These are phyloP conservation scores for Penaeus chinensis DNA, from an alignment of 1,140 invertebrate genomes.

Conservation along the genomic window DNA sequence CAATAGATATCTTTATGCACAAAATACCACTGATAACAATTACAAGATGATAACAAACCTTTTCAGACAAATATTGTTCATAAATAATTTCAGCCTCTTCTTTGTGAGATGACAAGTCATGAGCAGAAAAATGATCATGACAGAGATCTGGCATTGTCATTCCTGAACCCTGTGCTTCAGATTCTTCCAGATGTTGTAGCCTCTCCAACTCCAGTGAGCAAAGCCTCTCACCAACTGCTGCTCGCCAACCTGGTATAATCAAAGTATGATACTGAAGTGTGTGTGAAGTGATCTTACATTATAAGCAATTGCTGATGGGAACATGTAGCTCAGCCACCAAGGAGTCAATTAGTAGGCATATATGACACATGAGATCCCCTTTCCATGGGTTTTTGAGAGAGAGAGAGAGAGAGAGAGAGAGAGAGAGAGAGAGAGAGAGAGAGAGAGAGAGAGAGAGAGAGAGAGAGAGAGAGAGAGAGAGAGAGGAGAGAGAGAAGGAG, in stretches of 20 bases:
- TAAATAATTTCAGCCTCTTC: conserved; percentile 84
- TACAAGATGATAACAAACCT: conserved; percentile 69
- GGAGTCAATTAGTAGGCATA: no score
- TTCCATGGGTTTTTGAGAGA: no score
- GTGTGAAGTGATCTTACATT: not conserved
- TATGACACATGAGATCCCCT: no score
- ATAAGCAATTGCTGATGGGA: not conserved
- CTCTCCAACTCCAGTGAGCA: conserved; percentile 72
- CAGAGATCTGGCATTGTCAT: conserved; percentile 57
- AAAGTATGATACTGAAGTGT: not conserved
- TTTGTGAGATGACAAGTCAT: conserved; percentile 66
- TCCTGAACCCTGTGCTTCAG: conserved; percentile 11
- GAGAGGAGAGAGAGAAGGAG: no score
- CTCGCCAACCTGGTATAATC: conserved; percentile 76
- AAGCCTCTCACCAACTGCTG: conserved; percentile 82
- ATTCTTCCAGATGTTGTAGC: conserved; percentile 57
- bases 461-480: no score
- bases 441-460: no score
- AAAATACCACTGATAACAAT: not conserved
- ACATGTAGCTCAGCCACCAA: not conserved
- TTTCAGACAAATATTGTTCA: conserved; percentile 85
- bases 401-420: no score
- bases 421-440: no score
- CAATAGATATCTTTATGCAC: not conserved
- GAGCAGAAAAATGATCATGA: conserved; percentile 61